Evolutionary conservation across 2,797 vertebrate genomes (phyloP).

Genomic region (Adrianichthys oophorus): DNA sequence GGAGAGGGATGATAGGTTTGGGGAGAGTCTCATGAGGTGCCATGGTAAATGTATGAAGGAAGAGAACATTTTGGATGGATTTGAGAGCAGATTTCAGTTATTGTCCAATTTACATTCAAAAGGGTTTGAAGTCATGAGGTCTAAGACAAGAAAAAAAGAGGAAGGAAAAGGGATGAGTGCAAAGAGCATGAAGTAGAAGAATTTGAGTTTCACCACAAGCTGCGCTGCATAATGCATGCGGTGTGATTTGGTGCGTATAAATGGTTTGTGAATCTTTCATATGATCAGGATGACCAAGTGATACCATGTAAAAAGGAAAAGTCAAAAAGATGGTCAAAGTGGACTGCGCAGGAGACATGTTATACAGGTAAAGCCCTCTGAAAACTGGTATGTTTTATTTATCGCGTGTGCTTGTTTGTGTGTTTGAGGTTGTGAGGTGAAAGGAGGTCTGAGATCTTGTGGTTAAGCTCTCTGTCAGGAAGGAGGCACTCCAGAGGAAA

Average conservation of each 20-base stretch:
- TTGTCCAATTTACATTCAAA: constrained; percentile 13
- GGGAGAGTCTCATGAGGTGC: constrained; percentile 1
- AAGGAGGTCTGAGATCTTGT: constrained; percentile 24
- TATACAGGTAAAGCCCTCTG: constrained; percentile 18
- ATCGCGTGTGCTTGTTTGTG: constrained; percentile 35
- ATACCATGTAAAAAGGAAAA: constrained; percentile 39
- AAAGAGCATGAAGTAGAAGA: constrained; percentile 33
- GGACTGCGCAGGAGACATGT: constrained; percentile 28
- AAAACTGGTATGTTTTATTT: constrained; percentile 45
- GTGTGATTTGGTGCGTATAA: constrained; percentile 73
- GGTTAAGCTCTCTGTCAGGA: constrained; percentile 36
- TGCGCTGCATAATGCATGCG: constrained; percentile 67
- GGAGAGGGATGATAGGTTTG: constrained; percentile 7
- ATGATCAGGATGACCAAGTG: constrained; percentile 61
- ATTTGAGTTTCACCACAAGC: constrained; percentile 31
- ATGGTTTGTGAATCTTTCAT: constrained; percentile 71
- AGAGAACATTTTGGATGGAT: background rate
- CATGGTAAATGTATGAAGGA: constrained; percentile 4
- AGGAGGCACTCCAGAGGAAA: constrained; percentile 24
- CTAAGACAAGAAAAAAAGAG: constrained; percentile 2
- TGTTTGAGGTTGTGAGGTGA: constrained; percentile 21
- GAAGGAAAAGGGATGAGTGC: constrained; percentile 13
- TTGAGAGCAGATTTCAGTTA: constrained; percentile 13
- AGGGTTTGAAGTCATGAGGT: constrained; percentile 4
- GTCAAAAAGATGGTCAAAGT: constrained; percentile 41